Evolutionary conservation across 1,140 invertebrate genomes (phyloP), one percentile per base, ranked within the genome.

Genomic region (Pogonomyrmex barbatus): DNA sequence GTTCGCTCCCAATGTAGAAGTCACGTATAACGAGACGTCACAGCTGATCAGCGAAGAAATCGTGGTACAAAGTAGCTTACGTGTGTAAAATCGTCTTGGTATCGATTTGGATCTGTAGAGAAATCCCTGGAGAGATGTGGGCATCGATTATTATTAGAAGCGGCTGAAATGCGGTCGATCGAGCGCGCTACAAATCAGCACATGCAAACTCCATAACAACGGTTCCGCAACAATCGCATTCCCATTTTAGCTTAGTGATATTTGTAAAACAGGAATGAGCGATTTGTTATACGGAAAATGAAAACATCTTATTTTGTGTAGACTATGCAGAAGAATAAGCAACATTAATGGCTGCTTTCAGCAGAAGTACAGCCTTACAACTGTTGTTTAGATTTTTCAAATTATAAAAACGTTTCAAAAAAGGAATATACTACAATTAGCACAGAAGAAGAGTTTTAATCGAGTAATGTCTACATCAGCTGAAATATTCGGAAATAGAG

Each of bases 91-190:
- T 42, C 36, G 65, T 62, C 45, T 52, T 60, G 10, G 30, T 89
- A 82, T 90, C 71, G 71, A 79, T 78, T 58, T 78, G 78, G 54
- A 87, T 62, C 30, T 12, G 60, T 47, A 65, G 76, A 76, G 88
- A 90, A 89, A 90, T 76, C 85, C 75, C 79, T 87, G 88, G 89
- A 90, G 85, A 85, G 73, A 30, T 62, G 79, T 67, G 76, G 58
- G 65, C 86, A 86, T 90, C 52, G 89, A 90, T 90, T 90, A 90
- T 90, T 90, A 90, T 90, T 90, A 90, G 89, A 90, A 88, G 60
- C 78, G 85, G 82, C 82, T 50, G 62, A 89, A 89, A 58, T 54
- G 82, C 88, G 86, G 73, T 45, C 82, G 71, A 88, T 87, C 60
- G 45, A 76, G 63, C 17, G 67, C 60, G 54, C 42, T 17, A n/a